A percentile compares a stretch with the other conserved stretches of the same genome.
These are phyloP conservation scores for Diachrysia chrysitis DNA, from an alignment of 2,888 invertebrate species.

Conservation along the genomic window DNA sequence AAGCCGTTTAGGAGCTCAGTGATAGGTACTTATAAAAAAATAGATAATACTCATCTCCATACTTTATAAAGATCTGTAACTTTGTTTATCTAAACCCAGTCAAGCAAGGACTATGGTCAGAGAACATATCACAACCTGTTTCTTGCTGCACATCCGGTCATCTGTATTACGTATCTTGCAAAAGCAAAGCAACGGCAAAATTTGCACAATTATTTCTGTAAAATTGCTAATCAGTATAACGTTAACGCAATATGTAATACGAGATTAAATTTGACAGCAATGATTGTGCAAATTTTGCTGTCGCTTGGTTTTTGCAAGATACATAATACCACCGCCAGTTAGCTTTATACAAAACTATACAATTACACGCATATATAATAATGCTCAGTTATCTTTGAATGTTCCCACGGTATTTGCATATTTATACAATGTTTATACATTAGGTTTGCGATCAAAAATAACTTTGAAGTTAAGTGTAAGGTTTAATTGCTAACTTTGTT, in stretches of 20 bases:
- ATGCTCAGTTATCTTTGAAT: slow-evolving; percentile 18
- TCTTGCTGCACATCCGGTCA: neutral
- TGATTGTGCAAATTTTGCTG: too few relatives aligned
- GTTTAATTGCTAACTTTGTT: neutral
- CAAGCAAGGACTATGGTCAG: neutral
- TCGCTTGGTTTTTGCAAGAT: too few relatives aligned
- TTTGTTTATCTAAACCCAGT: slow-evolving; percentile 4
- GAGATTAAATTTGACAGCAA: too few relatives aligned
- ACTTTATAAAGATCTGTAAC: neutral
- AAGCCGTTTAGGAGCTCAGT: neutral
- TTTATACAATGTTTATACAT: too few relatives aligned
- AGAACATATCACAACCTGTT: slow-evolving; percentile 1
- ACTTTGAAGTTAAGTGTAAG: neutral
- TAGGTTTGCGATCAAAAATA: slow-evolving; percentile 1
- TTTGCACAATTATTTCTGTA: too few relatives aligned
- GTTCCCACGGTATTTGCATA: slow-evolving; percentile 29
- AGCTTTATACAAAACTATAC: slow-evolving; percentile 16
- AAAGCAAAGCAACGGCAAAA: too few relatives aligned
- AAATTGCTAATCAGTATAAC: too few relatives aligned
- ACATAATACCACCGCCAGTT: slow-evolving; percentile 7
- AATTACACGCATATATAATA: slow-evolving; percentile 27
- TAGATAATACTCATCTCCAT: neutral
- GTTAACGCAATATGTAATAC: too few relatives aligned
- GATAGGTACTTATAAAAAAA: neutral
- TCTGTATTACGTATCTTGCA: neutral